Percentiles rank a stretch among this genome's conserved stretches.
These are phyloP conservation scores for Nymphalis polychloros DNA, from an alignment of 2,888 invertebrate genomes.

Conservation along the genomic window DNA sequence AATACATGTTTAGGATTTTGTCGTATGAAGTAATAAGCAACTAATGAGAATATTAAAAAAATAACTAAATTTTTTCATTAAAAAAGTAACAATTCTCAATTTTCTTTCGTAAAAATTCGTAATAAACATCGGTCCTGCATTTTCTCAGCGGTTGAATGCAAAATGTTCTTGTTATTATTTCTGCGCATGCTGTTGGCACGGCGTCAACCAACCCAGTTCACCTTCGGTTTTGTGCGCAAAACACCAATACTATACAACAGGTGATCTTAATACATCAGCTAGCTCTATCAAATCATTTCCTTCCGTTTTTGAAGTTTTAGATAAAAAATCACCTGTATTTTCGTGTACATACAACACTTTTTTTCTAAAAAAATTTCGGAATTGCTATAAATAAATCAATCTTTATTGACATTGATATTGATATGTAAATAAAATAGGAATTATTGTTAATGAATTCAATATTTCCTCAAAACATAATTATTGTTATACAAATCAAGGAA, in stretches of 20 bases:
- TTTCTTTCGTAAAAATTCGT: conserved; percentile 31
- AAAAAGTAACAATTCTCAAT: conserved; percentile 11
- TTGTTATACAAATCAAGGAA: neutral
- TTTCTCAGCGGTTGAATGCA: conserved; percentile 41
- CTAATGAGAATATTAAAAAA: neutral
- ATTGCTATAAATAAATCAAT: too few species aligned
- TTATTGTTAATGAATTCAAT: neutral
- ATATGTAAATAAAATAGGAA: neutral
- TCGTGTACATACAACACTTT: neutral
- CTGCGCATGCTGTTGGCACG: conserved; percentile 65
- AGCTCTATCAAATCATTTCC: conserved; percentile 22
- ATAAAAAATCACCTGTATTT: neutral
- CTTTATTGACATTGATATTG: neutral
- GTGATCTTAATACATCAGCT: conserved; percentile 26
- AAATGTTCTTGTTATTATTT: conserved; percentile 51
- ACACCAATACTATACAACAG: conserved; percentile 25
- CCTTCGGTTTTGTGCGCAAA: conserved; percentile 53
- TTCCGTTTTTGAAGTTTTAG: conserved; percentile 15
- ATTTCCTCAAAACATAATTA: neutral
- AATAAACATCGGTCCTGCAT: conserved; percentile 34
- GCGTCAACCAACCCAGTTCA: conserved; percentile 67
- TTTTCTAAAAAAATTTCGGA: too few species aligned
- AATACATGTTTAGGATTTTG: too few species aligned
- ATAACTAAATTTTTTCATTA: neutral
- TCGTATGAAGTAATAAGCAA: too few species aligned